A percentile compares a stretch with the other conserved stretches of the same genome.
Conservation (phyloP, 2,113 vertebrate genomes). For the Telmatochromis brichardi region DNA sequence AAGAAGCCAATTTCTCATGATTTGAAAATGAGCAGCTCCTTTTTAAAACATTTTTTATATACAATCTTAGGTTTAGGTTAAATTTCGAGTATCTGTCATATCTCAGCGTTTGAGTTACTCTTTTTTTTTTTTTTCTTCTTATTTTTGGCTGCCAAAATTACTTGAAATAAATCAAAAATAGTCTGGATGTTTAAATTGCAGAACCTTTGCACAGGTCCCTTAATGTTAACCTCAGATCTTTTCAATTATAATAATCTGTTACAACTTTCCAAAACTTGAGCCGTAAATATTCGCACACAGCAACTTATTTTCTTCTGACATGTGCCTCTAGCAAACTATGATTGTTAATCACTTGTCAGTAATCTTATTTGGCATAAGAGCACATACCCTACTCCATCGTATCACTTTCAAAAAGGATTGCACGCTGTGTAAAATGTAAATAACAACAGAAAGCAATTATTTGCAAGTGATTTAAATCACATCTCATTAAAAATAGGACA, state of each 20-base stretch:
- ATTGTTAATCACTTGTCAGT: constrained; percentile 20
- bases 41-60: not conserved
- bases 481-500: not conserved
- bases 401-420: not conserved
- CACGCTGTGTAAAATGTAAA: not conserved
- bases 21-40: not conserved
- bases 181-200: not conserved
- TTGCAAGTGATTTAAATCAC: not conserved
- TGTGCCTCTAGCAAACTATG: not conserved
- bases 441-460: not conserved
- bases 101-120: not conserved
- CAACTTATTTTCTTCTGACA: not conserved
- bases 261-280: not conserved
- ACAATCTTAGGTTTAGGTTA: not conserved
- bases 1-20: not conserved
- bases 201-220: not conserved
- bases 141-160: not conserved
- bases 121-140: not conserved
- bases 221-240: not conserved
- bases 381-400: constrained; percentile 2
- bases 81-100: not conserved
- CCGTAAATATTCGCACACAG: not conserved
- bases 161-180: not conserved
- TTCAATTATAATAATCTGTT: constrained; percentile 9
- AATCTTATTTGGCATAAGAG: constrained; percentile 43